Percentiles rank a stretch among this genome's conserved stretches.
Conservation (phyloP, 1,140 invertebrate genomes). For the Catajapyx aquilonaris region DNA sequence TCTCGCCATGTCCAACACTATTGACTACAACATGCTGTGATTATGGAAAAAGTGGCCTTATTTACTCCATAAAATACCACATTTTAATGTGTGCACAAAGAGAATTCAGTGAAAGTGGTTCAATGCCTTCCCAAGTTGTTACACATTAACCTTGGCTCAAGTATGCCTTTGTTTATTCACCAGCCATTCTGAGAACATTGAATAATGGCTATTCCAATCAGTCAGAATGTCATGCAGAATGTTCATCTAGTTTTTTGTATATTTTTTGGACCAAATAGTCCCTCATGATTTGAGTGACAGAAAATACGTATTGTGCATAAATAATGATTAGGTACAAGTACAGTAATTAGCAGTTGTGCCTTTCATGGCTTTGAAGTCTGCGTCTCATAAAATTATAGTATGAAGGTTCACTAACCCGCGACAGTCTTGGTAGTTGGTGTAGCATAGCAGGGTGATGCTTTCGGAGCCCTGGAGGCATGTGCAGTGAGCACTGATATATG, state of each 20-base stretch:
- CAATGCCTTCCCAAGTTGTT: too few species aligned
- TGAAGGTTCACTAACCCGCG: slow-evolving; percentile 6
- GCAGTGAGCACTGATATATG: slow-evolving; percentile 39
- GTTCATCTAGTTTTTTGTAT: not conserved
- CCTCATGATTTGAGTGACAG: slow-evolving; percentile 1
- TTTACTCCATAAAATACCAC: too few species aligned
- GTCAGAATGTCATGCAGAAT: too few species aligned
- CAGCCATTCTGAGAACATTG: too few species aligned
- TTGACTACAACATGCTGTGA: too few species aligned
- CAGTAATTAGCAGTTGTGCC: slow-evolving; percentile 10
- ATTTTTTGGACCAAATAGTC: not conserved
- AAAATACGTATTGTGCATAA: slow-evolving; percentile 13
- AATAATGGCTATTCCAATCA: too few species aligned
- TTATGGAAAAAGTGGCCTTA: too few species aligned
- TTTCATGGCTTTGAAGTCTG: slow-evolving; percentile 9
- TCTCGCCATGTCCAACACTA: not conserved
- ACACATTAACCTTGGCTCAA: too few species aligned
- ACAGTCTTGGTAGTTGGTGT: slow-evolving; percentile 17
- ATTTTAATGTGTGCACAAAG: too few species aligned
- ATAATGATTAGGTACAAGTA: slow-evolving; percentile 5
- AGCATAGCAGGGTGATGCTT: slow-evolving; percentile 27
- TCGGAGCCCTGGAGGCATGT: slow-evolving; percentile 31
- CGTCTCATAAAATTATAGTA: slow-evolving; percentile 5
- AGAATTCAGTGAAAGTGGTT: too few species aligned
- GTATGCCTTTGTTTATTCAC: too few species aligned